Conservation (phyloP, 35 echinoderm and acorn worm genomes). For the Antedon bifida region DNA sequence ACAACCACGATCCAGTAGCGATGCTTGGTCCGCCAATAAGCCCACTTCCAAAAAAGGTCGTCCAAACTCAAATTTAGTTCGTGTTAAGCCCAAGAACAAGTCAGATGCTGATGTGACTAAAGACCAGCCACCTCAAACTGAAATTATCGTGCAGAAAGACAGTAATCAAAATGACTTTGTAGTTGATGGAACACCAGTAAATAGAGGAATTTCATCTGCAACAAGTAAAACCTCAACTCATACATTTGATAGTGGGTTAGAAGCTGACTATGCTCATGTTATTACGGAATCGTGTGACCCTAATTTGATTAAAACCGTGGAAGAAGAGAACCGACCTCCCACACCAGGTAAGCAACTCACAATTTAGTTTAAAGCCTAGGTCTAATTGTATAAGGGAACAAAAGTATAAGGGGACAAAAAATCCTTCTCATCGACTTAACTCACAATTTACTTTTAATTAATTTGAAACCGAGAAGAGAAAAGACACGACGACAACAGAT, state of each 20-base stretch:
- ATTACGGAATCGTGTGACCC: constrained; percentile 73
- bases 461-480: neutral
- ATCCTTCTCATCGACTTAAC: neutral
- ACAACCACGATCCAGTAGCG: neutral
- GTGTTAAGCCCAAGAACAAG: neutral
- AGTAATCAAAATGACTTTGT: neutral
- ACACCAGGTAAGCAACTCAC: constrained; percentile 99
- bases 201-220: constrained; percentile 74
- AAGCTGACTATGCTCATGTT: constrained; percentile 56
- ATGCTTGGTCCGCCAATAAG: neutral
- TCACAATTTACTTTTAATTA: neutral
- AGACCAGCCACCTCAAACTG: neutral
- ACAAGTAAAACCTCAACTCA: constrained; percentile 58
- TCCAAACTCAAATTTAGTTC: neutral
- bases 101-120: neutral
- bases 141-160: neutral
- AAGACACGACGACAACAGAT: too few species aligned
- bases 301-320: constrained; percentile 6
- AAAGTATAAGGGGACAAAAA: neutral
- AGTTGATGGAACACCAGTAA: neutral
- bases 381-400: neutral
- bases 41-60: neutral
- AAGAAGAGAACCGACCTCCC: constrained; percentile 28
- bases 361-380: too few species aligned
- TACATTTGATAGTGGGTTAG: constrained; percentile 83